Base-by-base conservation (phyloP, 2,888 invertebrate genomes). In the Morpho helenor region DNA sequence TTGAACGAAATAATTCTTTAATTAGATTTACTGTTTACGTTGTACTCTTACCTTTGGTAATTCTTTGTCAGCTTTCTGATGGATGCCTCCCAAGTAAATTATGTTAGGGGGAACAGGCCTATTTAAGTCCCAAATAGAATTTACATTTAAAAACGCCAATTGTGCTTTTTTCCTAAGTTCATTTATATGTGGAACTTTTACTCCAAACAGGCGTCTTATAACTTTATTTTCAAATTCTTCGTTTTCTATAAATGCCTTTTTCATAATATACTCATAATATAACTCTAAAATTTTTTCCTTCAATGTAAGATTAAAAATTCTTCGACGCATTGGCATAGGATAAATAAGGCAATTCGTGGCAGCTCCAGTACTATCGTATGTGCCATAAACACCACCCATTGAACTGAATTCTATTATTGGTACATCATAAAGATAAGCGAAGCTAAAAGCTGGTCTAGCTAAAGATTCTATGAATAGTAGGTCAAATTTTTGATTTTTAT, bases 351-450 rank as follows among this genome's bases (percentile, higher is more conserved):
- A 73, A 50, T 72, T 69, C 0, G 52, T 60, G 0, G 68, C 61
- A 31, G 67, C 67, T 16, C 74, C 74, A 9, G 70, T 51, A 7
- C 52, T 45, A 8, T 65, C 60, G 51, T 64, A 64, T 7, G 66
- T 57, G 6, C 60, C 58, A 7, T 54, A 44, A 7, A 68, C 8
- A 8, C 62, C 59, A 0, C 74, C 73, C n/a, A 78, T 67, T 1
- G 78, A 75, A 59, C 73, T 78, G 0, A 78, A 53, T 44, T 63
- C 61, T 9, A 79, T 71, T 0, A 73, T 63, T 0, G 77, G 77
- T 0, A 62, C 71, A 49, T 77, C 71, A 39, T 64, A 74, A 0
- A 73, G 39, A 48, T 78, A 68, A 0, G 71, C 59, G 23, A 72
- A 64, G 0, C 59, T 63, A 8, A 75, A 56, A 0, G 69, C 53